Percentiles rank a stretch among this genome's conserved stretches.
These are phyloP conservation scores for Chrysomallon squamiferum DNA, from an alignment of 1,140 invertebrate species.

Conservation along the genomic window DNA sequence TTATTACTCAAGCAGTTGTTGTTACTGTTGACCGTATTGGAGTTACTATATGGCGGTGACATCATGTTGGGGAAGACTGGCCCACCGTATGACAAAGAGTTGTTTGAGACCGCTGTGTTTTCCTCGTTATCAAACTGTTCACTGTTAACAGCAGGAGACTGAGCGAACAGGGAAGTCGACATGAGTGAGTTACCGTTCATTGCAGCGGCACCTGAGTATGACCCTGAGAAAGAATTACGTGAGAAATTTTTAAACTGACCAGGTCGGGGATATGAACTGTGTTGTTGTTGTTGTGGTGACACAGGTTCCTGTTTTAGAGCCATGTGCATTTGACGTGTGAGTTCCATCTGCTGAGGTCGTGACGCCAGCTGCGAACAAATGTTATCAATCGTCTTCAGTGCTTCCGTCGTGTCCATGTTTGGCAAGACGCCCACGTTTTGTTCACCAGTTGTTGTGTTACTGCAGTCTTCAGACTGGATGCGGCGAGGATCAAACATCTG, in stretches of 20 bases:
- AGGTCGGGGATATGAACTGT: too few species aligned
- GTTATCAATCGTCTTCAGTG: slow-evolving; percentile 34
- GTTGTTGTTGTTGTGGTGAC: slow-evolving; percentile 15
- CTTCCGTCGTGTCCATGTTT: slow-evolving; percentile 16
- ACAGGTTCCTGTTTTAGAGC: slow-evolving; percentile 36
- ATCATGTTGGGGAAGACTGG: not conserved
- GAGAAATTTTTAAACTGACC: too few species aligned
- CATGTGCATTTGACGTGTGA: not conserved
- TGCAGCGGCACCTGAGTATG: too few species aligned
- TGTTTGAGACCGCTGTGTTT: not conserved
- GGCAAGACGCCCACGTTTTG: not conserved
- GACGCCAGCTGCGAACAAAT: slow-evolving; percentile 37
- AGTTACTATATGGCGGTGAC: not conserved
- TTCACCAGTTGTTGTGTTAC: slow-evolving; percentile 12
- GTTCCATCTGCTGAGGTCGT: slow-evolving; percentile 6
- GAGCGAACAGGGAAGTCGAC: too few species aligned
- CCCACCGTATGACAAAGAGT: not conserved
- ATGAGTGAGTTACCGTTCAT: too few species aligned
- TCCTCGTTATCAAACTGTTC: too few species aligned
- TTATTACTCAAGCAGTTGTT: too few species aligned
- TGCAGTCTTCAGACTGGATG: slow-evolving; percentile 9
- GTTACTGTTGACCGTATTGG: too few species aligned
- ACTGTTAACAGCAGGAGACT: too few species aligned
- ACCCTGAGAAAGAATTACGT: too few species aligned
- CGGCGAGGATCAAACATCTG: slow-evolving; percentile 27